Percentiles rank a stretch among this genome's conserved stretches.
phyloP scores from a whole-genome alignment of 2,888 invertebrate species.

The Dicycla oo region DNA sequence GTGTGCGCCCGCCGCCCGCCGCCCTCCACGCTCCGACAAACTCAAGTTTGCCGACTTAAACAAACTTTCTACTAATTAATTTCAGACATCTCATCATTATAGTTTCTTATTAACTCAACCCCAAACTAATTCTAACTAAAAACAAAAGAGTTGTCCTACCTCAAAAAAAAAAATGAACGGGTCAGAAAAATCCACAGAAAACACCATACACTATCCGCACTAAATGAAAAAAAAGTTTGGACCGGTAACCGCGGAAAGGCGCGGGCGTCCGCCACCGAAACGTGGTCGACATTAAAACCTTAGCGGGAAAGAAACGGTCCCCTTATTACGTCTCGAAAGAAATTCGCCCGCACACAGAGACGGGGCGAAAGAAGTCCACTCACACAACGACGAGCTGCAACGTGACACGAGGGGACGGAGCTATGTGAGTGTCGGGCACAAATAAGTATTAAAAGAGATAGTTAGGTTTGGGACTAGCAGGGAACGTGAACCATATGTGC shows the following conservation, averaged over 20 bases:
- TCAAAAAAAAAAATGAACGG: slow-evolving; percentile 52
- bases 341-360: slow-evolving; percentile 88
- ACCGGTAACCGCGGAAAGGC: slow-evolving; percentile 85
- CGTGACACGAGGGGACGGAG: slow-evolving; percentile 80
- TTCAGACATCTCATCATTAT: slow-evolving; percentile 63
- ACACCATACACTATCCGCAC: slow-evolving; percentile 77
- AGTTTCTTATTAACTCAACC: slow-evolving; percentile 44
- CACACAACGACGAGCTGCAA: slow-evolving; percentile 81
- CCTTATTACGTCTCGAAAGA: slow-evolving; percentile 91
- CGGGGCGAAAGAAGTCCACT: slow-evolving; percentile 87
- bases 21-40: slow-evolving; percentile 67
- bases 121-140: slow-evolving; percentile 22
- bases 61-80: slow-evolving; percentile 85
- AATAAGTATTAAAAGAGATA: slow-evolving; percentile 90
- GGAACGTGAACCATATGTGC: slow-evolving; percentile 79
- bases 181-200: slow-evolving; percentile 68
- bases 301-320: slow-evolving; percentile 90
- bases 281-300: slow-evolving; percentile 91
- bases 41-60: slow-evolving; percentile 79
- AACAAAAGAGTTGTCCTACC: slow-evolving; percentile 55
- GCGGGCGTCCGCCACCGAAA: slow-evolving; percentile 90
- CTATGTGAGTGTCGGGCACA: slow-evolving; percentile 84
- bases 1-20: slow-evolving; percentile 66
- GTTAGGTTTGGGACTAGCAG: slow-evolving; percentile 85
- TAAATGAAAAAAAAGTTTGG: slow-evolving; percentile 79